These are phyloP conservation scores for Metalampra italica DNA, from an alignment of 2,888 invertebrate species.

Conservation along the genomic window DNA sequence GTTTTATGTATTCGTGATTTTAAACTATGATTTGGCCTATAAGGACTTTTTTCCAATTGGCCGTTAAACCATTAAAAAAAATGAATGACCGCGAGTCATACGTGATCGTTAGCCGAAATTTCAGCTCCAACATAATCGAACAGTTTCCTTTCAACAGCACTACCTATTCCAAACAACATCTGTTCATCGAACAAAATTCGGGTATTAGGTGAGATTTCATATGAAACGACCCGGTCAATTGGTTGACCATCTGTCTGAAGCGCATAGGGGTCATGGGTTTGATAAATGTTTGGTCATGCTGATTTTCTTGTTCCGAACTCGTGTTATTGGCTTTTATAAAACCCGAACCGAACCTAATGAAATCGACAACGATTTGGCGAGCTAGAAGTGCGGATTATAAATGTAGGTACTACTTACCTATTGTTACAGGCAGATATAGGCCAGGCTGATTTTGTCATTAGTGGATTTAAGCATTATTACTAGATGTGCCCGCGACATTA, in stretches of 20 bases:
- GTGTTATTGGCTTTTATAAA: constrained; percentile 11
- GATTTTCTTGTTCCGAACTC: constrained; percentile 26
- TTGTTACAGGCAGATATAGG: neutral
- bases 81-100: too few species aligned
- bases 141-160: constrained; percentile 1
- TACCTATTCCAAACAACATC: constrained; percentile 18
- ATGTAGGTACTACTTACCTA: too few species aligned
- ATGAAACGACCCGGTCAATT: constrained; percentile 57
- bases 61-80: too few species aligned
- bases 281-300: constrained; percentile 44
- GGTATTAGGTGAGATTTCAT: constrained; percentile 59
- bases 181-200: constrained; percentile 36
- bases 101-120: too few species aligned
- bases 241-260: constrained; percentile 63
- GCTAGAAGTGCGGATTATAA: neutral
- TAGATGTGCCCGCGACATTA: too few species aligned
- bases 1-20: too few species aligned
- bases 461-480: too few species aligned
- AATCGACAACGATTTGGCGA: constrained; percentile 10
- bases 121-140: too few species aligned
- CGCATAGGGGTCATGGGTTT: constrained; percentile 22
- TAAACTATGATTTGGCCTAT: too few species aligned
- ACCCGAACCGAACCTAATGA: constrained; percentile 14
- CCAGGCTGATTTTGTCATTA: too few species aligned
- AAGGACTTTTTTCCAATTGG: too few species aligned